Evolutionary conservation across 2,888 invertebrate genomes (phyloP).

Genomic region (Rhamphomyia laevipes): DNA sequence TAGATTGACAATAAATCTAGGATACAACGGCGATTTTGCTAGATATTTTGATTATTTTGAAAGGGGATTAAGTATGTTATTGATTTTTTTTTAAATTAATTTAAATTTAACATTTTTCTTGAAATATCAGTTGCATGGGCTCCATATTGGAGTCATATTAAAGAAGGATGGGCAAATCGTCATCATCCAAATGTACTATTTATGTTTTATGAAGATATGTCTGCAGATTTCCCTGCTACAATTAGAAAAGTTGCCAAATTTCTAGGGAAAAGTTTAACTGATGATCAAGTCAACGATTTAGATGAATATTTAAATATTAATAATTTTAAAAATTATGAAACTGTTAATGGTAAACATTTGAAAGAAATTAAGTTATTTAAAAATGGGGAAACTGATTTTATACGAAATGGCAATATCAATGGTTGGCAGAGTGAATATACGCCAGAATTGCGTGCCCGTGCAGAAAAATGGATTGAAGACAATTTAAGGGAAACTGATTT

Average conservation of each 20-base stretch:
- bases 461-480: slow-evolving; percentile 57
- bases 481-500: slow-evolving; percentile 50
- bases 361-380: slow-evolving; percentile 48
- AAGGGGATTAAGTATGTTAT: slow-evolving; percentile 51
- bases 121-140: slow-evolving; percentile 50
- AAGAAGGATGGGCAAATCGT: slow-evolving; percentile 59
- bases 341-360: slow-evolving; percentile 60
- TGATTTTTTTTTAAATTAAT: too few species aligned
- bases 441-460: slow-evolving; percentile 49
- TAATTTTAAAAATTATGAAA: slow-evolving; percentile 69
- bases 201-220: slow-evolving; percentile 70
- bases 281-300: slow-evolving; percentile 48
- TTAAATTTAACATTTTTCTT: not conserved
- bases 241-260: slow-evolving; percentile 50
- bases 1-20: slow-evolving; percentile 54
- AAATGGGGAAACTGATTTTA: slow-evolving; percentile 48
- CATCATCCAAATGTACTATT: slow-evolving; percentile 59
- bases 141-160: slow-evolving; percentile 67
- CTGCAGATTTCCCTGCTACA: slow-evolving; percentile 46
- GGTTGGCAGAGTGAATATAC: slow-evolving; percentile 64
- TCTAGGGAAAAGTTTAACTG: slow-evolving; percentile 44
- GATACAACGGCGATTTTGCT: slow-evolving; percentile 53
- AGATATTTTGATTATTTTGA: slow-evolving; percentile 61
- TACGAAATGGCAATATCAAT: slow-evolving; percentile 49
- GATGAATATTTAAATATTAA: slow-evolving; percentile 64